Base-by-base conservation (phyloP, 2,113 vertebrate genomes). In the Leptosomus discolor region DNA sequence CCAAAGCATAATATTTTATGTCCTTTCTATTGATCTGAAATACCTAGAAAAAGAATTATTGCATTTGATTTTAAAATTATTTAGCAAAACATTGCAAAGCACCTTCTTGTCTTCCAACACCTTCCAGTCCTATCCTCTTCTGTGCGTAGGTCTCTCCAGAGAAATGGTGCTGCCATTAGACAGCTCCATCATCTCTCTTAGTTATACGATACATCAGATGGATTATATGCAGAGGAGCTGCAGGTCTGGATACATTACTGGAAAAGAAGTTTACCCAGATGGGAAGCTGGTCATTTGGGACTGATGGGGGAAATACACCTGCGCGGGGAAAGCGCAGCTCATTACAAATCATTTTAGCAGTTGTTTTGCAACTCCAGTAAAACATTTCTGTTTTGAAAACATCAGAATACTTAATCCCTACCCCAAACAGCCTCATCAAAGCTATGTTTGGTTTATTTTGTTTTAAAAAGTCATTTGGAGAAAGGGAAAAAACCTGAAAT, bases 311-410 rank as follows among this genome's bases (percentile, higher is more conserved):
- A 85, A 74, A 36, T 4, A 20, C 7, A 26, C 8, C 23, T 29
- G 43, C 6, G 11, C 22, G 8, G 53, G 32, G 43, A 61, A n/a
- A 58, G 43, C 4, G 0, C 4, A 78, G 26, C 50, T 93, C 50
- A 8, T 43, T 46, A n/a, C 0, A 0, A 60, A 69, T 29, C 34
- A 54, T 5, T 45, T 50, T 9, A 71, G 46, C 36, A 16, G 17
- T 2, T 46, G 15, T 68, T 91, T 67, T 36, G 34, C n/a, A 64
- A 8, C 12, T 20, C 37, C 36, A 60, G 8, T 54, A 76, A 56
- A 75, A 56, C 12, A 3, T 23, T 20, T 16, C 0, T 51, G 37
- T n/a, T 63, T n/a, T 75, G 16, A 63, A 90, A 90, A 54, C 11
- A 50, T n/a, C 27, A 46, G 27, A 82, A 78, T 12, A 54, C 1